Conservation (phyloP, 2,888 invertebrate genomes). For the Hemaris fuciformis region DNA sequence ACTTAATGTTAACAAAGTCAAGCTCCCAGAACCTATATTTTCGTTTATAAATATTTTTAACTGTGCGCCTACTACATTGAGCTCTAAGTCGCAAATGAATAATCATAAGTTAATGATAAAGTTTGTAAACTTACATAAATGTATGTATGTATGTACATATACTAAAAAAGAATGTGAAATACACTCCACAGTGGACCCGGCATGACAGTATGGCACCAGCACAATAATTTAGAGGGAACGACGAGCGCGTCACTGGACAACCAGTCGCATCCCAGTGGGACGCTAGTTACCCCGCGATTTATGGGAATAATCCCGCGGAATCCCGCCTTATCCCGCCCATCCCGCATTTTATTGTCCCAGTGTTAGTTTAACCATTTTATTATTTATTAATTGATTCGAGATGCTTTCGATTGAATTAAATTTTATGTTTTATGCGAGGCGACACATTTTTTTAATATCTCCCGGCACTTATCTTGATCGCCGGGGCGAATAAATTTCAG, state of each 20-base stretch:
- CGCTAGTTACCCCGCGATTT: conserved; percentile 57
- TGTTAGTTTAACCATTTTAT: conserved; percentile 51
- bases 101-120: too few relatives aligned
- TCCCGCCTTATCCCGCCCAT: conserved; percentile 23
- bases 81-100: too few relatives aligned
- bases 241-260: conserved; percentile 20
- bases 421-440: conserved; percentile 31
- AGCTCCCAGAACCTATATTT: too few relatives aligned
- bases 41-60: too few relatives aligned
- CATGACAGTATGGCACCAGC: background rate
- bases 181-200: background rate
- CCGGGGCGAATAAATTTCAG: conserved; percentile 9
- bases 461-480: conserved; percentile 8
- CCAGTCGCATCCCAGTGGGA: conserved; percentile 31
- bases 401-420: conserved; percentile 43
- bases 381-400: conserved; percentile 65
- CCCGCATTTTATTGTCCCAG: conserved; percentile 46
- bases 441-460: conserved; percentile 22
- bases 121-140: too few relatives aligned
- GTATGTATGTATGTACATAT: too few relatives aligned
- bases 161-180: background rate
- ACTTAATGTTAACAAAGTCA: too few relatives aligned
- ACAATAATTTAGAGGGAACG: conserved; percentile 17
- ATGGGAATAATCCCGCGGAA: conserved; percentile 39
- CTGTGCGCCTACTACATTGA: too few relatives aligned